Evolutionary conservation across 2,113 vertebrate genomes (phyloP).

Genomic region (Laterallus jamaicensis): DNA sequence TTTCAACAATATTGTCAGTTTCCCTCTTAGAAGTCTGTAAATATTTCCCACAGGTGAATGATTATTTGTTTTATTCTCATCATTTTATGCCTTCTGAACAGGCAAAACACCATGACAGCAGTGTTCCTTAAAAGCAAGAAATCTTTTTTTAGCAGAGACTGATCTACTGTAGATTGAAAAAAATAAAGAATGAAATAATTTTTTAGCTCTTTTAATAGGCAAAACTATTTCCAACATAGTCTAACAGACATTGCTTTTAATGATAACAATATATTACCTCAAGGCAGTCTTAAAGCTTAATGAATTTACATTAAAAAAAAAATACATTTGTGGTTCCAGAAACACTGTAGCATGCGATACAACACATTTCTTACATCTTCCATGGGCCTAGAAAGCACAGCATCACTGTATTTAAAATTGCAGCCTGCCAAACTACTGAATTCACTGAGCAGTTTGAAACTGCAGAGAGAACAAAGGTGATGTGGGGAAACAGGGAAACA

Average conservation of each 20-base stretch:
- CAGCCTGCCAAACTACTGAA: neutral
- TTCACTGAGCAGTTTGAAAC: neutral
- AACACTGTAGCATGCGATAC: neutral
- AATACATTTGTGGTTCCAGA: neutral
- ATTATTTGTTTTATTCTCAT: neutral
- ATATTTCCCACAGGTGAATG: neutral
- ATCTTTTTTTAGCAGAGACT: neutral
- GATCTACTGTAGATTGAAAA: neutral
- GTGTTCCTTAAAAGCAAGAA: neutral
- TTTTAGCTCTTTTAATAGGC: neutral
- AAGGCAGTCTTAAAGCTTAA: neutral
- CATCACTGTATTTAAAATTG: neutral
- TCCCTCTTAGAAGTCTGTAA: neutral
- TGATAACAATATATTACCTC: neutral
- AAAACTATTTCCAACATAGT: neutral
- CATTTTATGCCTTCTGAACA: neutral
- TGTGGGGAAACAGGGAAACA: neutral
- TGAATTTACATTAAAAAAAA: neutral
- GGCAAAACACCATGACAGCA: neutral
- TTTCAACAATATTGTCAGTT: neutral
- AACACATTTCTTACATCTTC: neutral
- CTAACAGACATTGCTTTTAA: neutral
- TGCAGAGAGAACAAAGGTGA: neutral
- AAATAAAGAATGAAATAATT: neutral
- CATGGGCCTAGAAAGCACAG: neutral